Base-by-base conservation (phyloP, 2,113 vertebrate species). In the Psammodynastes pulverulentus region DNA sequence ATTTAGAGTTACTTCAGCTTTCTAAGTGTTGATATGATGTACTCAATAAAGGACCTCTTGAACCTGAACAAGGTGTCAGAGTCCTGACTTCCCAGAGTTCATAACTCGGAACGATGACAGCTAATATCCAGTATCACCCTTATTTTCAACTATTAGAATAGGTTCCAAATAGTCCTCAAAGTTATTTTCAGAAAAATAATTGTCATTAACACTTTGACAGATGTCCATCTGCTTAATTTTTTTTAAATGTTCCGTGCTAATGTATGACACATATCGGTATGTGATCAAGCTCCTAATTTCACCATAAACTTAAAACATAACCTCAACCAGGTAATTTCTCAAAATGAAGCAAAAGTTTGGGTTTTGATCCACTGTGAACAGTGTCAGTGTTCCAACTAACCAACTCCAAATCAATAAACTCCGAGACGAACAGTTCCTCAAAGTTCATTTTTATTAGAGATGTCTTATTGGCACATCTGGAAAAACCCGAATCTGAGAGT, bases 291-390 rank as follows among this genome's bases (percentile, higher is more conserved):
- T 79, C 49, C 34, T 17, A 21, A 39, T 86, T 48, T 86, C 9
- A 87, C 10, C 72, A 84, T 5, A 93, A 84, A 0, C 51, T 85
- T 52, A 34, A 58, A 67, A 84, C 89, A 88, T 5, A 39, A 79
- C 24, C 52, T 52, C 9, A 43, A 46, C 89, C 87, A 94, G 49
- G 49, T 85, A 88, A 51, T 84, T 15, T 53, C 79, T 90, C 88
- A 92, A 54, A 88, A 93, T 49, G 93, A 89, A 90, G 49, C 46
- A 2, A 0, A 48, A 89, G 34, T 62, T 87, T 87, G 48, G 91
- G 23, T 72, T 84, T 95, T 93, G 86, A 94, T 86, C 89, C 90
- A 85, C 39, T 92, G 92, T 95, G 95, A 92, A 91, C 67, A n/a
- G n/a, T n/a, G n/a, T n/a, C n/a, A n/a, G n/a, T n/a, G n/a, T n/a